These are phyloP conservation scores for Himalopsyche phryganea DNA, from an alignment of 1,140 invertebrate species.

Conservation along the genomic window DNA sequence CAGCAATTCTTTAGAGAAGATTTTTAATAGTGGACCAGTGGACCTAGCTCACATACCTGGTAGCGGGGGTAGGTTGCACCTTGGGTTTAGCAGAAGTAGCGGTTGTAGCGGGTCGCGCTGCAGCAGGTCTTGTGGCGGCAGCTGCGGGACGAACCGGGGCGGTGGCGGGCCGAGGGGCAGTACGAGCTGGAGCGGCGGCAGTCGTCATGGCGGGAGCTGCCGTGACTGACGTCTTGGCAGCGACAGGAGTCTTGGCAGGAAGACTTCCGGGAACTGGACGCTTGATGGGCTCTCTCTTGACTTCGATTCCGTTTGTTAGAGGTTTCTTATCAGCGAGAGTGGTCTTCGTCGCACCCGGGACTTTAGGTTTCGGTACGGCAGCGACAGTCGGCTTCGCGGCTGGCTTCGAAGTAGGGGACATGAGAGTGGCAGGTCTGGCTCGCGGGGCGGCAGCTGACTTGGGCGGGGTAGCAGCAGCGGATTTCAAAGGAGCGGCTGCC, in stretches of 20 bases:
- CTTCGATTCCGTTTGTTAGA: conserved; percentile 46
- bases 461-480: conserved; percentile 22
- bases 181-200: conserved; percentile 29
- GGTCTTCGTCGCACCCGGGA: conserved; percentile 17
- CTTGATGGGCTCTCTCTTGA: conserved; percentile 36
- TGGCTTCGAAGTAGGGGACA: neutral
- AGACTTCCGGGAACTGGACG: conserved; percentile 7
- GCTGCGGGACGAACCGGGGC: conserved; percentile 28
- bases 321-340: conserved; percentile 43
- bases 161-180: conserved; percentile 26
- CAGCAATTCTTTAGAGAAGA: too few relatives aligned
- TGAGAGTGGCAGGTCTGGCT: conserved; percentile 25
- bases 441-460: conserved; percentile 32
- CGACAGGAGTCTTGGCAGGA: conserved; percentile 13
- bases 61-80: conserved; percentile 28
- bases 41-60: conserved; percentile 30
- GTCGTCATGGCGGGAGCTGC: conserved; percentile 30
- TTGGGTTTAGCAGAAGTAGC: conserved; percentile 12
- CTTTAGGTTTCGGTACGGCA: conserved; percentile 15
- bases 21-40: too few relatives aligned
- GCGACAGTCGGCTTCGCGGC: conserved; percentile 14
- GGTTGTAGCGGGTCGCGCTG: conserved; percentile 15
- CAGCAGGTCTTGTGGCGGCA: conserved; percentile 24
- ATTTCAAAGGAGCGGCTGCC: conserved; percentile 29
- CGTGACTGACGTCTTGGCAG: conserved; percentile 32